Conservation (phyloP, 2,113 vertebrate genomes). For the Ochotona curzoniae region DNA sequence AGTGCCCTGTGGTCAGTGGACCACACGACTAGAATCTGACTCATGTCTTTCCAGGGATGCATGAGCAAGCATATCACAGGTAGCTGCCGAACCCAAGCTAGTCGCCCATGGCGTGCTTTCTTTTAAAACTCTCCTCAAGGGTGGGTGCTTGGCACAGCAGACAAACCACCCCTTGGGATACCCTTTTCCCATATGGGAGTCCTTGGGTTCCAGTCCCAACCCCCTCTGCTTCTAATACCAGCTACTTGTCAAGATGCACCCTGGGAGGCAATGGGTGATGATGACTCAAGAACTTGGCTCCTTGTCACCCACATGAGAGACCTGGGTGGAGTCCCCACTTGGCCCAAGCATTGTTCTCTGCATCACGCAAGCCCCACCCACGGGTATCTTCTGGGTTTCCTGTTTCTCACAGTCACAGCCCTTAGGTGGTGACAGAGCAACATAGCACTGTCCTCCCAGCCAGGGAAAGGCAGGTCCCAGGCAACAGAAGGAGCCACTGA, state of each 20-base stretch:
- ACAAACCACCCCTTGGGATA: no score
- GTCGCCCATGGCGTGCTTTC: not conserved
- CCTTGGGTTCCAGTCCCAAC: no score
- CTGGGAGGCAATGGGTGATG: no score
- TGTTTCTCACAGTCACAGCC: not conserved
- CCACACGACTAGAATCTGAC: not conserved
- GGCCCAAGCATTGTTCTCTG: not conserved
- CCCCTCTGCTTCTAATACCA: no score
- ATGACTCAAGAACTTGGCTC: no score
- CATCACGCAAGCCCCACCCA: not conserved
- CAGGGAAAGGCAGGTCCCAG: not conserved
- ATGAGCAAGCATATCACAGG: fast-evolving
- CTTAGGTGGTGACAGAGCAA: no score
- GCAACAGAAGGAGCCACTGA: not conserved
- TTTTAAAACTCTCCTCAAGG: not conserved
- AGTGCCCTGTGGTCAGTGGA: fast-evolving
- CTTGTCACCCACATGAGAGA: no score
- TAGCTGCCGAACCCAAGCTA: not conserved
- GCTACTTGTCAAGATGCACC: no score
- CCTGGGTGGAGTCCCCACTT: no score
- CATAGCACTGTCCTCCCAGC: no score
- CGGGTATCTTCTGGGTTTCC: not conserved
- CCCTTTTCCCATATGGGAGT: no score
- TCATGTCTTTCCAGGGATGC: not conserved
- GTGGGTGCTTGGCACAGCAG: no score